These are phyloP conservation scores for Chaenocephalus aceratus DNA, from an alignment of 2,113 vertebrate genomes.

Conservation along the genomic window DNA sequence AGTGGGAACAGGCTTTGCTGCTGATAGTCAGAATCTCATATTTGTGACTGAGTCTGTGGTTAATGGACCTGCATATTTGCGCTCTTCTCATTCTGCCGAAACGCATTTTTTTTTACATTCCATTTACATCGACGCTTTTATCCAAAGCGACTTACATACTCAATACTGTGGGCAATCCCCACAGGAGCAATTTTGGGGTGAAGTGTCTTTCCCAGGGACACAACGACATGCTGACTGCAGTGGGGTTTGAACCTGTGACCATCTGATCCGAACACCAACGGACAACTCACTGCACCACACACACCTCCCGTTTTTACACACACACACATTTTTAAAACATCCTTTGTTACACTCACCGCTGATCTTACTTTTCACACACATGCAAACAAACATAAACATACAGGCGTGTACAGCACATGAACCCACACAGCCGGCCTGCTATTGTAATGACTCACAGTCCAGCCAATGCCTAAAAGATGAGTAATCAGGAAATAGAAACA, in stretches of 20 bases:
- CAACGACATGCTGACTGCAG: too few relatives aligned
- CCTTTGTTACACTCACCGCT: constrained; percentile 28
- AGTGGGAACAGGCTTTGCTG: neutral
- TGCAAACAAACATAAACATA: constrained; percentile 6
- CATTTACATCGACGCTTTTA: too few relatives aligned
- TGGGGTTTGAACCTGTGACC: too few relatives aligned
- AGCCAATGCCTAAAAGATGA: constrained; percentile 29
- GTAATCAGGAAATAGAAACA: neutral
- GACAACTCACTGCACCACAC: too few relatives aligned
- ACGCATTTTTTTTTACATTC: constrained; percentile 10
- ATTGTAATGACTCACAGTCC: constrained; percentile 50
- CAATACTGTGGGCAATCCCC: too few relatives aligned
- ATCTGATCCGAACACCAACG: too few relatives aligned
- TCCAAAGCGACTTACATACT: too few relatives aligned
- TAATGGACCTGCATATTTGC: neutral
- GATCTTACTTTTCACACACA: constrained; percentile 32
- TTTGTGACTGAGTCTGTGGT: neutral
- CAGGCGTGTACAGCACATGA: neutral
- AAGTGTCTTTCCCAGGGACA: too few relatives aligned
- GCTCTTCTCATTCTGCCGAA: constrained; percentile 14
- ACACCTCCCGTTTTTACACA: too few relatives aligned
- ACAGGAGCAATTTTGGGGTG: too few relatives aligned
- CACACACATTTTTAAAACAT: neutral
- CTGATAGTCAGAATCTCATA: neutral
- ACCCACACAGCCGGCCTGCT: constrained; percentile 26